Percentiles rank a stretch among this genome's conserved stretches.
Evolutionary conservation across 2,888 invertebrate species (phyloP).

Genomic region (Harmothoe impar): DNA sequence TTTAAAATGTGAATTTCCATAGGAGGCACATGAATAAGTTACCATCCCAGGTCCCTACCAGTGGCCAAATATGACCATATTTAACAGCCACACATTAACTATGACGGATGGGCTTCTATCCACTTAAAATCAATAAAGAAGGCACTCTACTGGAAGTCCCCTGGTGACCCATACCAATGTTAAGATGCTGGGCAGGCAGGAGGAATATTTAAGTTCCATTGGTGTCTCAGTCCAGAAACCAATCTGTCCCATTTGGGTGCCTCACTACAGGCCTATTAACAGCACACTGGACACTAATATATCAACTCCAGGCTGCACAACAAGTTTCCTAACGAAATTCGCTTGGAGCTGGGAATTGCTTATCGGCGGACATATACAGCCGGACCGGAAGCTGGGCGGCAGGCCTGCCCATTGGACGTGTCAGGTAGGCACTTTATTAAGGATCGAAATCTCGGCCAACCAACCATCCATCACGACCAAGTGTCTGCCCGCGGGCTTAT

Average conservation of each 20-base stretch:
- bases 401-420: background rate
- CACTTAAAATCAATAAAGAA: no score
- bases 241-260: background rate
- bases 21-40: background rate
- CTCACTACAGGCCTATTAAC: background rate
- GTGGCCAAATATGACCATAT: no score
- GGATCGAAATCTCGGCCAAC: constrained; percentile 36
- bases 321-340: background rate
- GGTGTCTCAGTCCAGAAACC: background rate
- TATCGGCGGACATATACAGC: background rate
- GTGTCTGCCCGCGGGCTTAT: constrained; percentile 38
- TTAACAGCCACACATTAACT: no score
- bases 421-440: constrained; percentile 44
- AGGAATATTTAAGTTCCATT: no score
- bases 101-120: no score
- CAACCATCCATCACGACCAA: constrained; percentile 21
- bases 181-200: no score
- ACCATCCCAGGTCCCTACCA: background rate
- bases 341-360: background rate
- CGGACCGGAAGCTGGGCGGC: background rate
- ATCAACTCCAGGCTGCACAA: background rate
- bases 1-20: background rate
- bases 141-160: no score
- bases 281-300: background rate
- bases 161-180: no score